phyloP scores from a whole-genome alignment of 2,797 vertebrate species.

The Falco novaeseelandiae region DNA sequence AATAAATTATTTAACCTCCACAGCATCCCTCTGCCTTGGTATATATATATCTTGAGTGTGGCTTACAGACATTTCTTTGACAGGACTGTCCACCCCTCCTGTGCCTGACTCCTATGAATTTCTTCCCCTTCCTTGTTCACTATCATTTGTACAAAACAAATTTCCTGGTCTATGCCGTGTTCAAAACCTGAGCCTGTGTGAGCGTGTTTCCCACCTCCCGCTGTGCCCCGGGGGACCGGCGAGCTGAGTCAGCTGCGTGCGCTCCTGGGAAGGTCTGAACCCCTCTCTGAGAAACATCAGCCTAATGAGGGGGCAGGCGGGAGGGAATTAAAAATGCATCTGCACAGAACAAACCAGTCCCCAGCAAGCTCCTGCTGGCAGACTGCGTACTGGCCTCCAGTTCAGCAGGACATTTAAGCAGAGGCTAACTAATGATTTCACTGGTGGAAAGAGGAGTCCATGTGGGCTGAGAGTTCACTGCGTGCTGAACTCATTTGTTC shows the following conservation, averaged over 20 bases:
- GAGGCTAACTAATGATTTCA: not conserved
- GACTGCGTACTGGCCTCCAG: not conserved
- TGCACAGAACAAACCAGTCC: not conserved
- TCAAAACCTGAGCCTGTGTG: rapidly evolving
- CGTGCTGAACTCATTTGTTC: slow-evolving; percentile 21
- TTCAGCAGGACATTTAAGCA: not conserved
- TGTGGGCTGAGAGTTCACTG: not conserved
- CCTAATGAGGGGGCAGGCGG: not conserved
- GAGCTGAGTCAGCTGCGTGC: not conserved
- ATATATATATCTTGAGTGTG: not conserved
- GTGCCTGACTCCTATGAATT: not conserved
- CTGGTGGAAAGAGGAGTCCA: not conserved
- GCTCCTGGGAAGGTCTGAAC: not conserved
- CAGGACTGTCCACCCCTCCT: not conserved
- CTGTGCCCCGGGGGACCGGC: rapidly evolving
- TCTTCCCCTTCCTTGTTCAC: not conserved
- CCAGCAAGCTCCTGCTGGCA: not conserved
- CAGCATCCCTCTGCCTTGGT: not conserved
- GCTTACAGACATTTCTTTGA: not conserved
- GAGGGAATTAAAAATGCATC: not conserved
- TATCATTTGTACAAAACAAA: not conserved
- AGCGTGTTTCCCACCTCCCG: not conserved
- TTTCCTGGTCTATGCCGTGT: not conserved
- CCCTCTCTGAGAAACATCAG: not conserved
- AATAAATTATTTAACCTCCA: not conserved